These are phyloP conservation scores for Oreamnos americanus DNA, from an alignment of 2,113 vertebrate species.

Conservation along the genomic window DNA sequence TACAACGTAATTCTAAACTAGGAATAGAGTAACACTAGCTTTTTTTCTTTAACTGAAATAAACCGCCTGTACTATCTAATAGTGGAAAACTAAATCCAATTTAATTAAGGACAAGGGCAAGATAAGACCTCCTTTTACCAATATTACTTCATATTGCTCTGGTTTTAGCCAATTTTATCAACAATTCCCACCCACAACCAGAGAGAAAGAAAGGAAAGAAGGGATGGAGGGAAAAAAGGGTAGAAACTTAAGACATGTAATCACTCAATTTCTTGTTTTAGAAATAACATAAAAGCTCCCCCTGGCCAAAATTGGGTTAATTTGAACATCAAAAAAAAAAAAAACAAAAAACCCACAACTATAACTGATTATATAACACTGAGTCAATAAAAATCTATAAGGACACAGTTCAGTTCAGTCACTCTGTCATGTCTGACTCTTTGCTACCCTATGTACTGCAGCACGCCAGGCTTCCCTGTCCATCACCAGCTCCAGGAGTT, in stretches of 20 bases:
- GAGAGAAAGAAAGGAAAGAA: background rate
- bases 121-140: background rate
- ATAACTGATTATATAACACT: background rate
- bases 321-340: background rate
- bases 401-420: background rate
- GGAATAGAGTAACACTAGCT: background rate
- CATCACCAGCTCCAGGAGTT: background rate
- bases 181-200: background rate
- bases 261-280: background rate
- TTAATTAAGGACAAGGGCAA: background rate
- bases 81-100: background rate
- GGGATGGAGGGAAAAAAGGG: background rate
- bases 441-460: background rate
- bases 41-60: background rate
- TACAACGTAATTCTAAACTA: background rate
- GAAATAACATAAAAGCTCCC: background rate
- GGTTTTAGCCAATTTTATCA: background rate
- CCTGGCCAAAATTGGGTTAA: background rate
- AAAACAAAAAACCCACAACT: background rate
- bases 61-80: background rate
- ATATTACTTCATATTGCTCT: background rate
- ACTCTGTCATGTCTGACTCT: background rate
- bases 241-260: background rate
- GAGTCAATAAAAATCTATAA: background rate
- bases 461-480: background rate